Base-by-base conservation (phyloP, 2,888 invertebrate genomes). In the Venustoraphidia nigricollis region DNA sequence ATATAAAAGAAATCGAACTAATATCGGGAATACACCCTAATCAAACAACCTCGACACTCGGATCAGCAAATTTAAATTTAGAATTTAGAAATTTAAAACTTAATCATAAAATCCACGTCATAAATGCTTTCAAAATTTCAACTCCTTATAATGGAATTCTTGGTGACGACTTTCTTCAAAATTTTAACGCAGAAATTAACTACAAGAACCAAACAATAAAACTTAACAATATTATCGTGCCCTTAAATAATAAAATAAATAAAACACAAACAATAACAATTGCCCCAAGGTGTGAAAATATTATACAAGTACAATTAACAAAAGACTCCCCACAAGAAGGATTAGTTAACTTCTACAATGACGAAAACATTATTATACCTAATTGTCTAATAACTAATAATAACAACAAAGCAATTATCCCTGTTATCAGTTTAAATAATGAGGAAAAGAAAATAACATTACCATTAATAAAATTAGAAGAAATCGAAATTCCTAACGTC, bases 91-190 rank as follows among this genome's bases (percentile, higher is more conserved):
- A 47, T 11, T 13, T 51, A 37, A 8, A 38, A 17, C 11, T 51
- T 8, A 11, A 27, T 34, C 43, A 49, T 13, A 49, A 52, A 47
- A 52, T 55, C 40, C 52, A 53, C 36, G 34, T 51, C 5, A 44
- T 53, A 10, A 27, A 44, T 27, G 17, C 45, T 9, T 10, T 8
- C 9, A 48, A 48, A 48, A 48, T 50, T 8, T 47, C 38, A n/a
- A 41, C 56, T 4, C 41, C 52, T 9, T 53, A 52, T 44, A 55
- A 55, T 34, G 55, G 55, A 13, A 38, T 58, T n/a, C 35, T 57
- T 38, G 57, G 55, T 11, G 53, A 54, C 34, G 55, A 58, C 39
- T 53, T 55, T 40, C 14, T 57, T 10, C 45, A 46, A 41, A 8
- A 8, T 10, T 13, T 52, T 27, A 40, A 49, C 27, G 50, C 54